Evolutionary conservation across 2,888 invertebrate species (phyloP).

Genomic region (Polydrusus cervinus): DNA sequence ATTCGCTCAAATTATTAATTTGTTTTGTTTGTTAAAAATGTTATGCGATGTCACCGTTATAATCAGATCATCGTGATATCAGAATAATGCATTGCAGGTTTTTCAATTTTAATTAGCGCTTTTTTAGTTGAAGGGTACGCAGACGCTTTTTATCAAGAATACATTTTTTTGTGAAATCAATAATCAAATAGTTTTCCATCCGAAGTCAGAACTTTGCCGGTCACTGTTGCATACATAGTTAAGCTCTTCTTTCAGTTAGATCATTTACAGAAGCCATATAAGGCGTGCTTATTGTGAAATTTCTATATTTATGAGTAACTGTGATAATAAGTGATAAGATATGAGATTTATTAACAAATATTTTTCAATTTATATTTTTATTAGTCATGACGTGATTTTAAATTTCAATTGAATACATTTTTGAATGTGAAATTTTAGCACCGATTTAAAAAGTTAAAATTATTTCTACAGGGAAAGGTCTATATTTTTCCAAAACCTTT

Average conservation of each 20-base stretch:
- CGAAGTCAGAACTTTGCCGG: too few relatives aligned
- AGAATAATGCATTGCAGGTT: too few relatives aligned
- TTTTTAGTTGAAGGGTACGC: too few relatives aligned
- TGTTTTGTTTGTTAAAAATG: background rate
- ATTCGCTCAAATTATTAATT: background rate
- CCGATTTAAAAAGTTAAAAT: too few relatives aligned
- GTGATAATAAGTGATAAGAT: background rate
- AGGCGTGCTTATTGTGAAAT: background rate
- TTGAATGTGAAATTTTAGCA: too few relatives aligned
- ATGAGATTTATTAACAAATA: background rate
- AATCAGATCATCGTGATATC: background rate
- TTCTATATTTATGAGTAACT: background rate
- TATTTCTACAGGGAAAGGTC: background rate
- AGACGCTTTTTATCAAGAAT: too few relatives aligned
- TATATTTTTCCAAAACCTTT: background rate
- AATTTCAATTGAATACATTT: background rate
- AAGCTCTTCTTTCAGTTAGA: too few relatives aligned
- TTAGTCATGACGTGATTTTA: background rate
- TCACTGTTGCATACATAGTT: too few relatives aligned
- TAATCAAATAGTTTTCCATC: too few relatives aligned
- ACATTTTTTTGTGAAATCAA: too few relatives aligned
- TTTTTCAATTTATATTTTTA: background rate
- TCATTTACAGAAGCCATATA: too few relatives aligned
- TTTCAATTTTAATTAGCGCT: too few relatives aligned
- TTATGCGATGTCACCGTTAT: background rate